Evolutionary conservation across 2,888 invertebrate species (phyloP), one percentile per base, ranked within the genome.

Genomic region (Amphipyra tragopoginis): DNA sequence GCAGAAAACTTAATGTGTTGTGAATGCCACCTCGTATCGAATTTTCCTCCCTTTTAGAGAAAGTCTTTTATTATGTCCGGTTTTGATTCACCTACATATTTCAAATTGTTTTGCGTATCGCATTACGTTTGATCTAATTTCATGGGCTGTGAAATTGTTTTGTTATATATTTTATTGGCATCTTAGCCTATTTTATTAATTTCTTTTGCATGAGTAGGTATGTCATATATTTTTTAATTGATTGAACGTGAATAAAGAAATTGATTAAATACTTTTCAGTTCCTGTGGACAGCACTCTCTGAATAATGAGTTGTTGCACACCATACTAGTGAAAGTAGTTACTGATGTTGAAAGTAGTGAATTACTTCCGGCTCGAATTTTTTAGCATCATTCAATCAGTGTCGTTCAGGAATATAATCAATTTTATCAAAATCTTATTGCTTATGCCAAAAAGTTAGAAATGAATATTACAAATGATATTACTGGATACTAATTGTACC

Each of bases 1-100:
- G 29, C 57, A 29, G 80, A 78, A 81, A 81, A 52, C 62, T 21
- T 74, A 81, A 79, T 82, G 67, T 53, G 70, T 33, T 64, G 53
- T 52, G 47, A 58, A 74, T 74, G 51, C 68, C 61, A 58, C 54
- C 52, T 66, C 62, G 69, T 72, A 58, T 40, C 44, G 51, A 70
- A 65, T 72, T 75, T 76, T 70, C 60, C 58, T 63, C 67, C 73
- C 65, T 69, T 66, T 38, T 34, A 51, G 63, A 71, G 81, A 81
- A 81, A 81, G 81, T 80, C 44, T 75, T 73, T 69, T 67, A 65
- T 58, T 33, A 52, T 44, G 65, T 68, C 69, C 72, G 55, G 61
- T 49, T 65, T 57, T 63, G 54, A 43, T 51, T 54, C 9, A 54
- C 61, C 71, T 59, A 63, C 59, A 69, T 69, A 49, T n/a, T 61